phyloP scores from a whole-genome alignment of 2,113 vertebrate genomes.

The Podiceps cristatus region DNA sequence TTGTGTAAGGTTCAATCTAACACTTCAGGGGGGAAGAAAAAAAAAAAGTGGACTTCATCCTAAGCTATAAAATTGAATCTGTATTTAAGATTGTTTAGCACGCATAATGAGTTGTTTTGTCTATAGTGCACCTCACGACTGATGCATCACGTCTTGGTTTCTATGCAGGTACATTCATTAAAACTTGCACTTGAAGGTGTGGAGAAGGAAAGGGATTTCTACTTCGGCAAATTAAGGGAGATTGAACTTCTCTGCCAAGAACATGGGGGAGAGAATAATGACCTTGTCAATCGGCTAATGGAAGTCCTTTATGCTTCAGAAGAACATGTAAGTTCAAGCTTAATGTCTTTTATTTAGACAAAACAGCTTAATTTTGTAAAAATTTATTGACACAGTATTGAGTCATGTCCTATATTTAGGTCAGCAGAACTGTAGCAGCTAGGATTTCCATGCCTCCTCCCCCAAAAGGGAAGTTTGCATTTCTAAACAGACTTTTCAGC shows the following conservation, averaged over 20 bases:
- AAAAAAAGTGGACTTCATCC: not conserved
- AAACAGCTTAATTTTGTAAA: not conserved
- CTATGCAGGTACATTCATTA: conserved; percentile 90
- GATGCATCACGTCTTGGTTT: not conserved
- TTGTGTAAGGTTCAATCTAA: not conserved
- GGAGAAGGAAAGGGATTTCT: conserved; percentile 99
- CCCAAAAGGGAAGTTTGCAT: not conserved
- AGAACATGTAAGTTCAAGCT: conserved; percentile 86
- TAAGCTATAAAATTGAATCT: not conserved
- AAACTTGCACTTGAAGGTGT: conserved; percentile 95
- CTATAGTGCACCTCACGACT: not conserved
- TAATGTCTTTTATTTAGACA: not conserved
- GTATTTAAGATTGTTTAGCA: not conserved
- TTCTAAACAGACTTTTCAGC: not conserved
- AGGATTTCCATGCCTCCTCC: not conserved
- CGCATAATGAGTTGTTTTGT: not conserved
- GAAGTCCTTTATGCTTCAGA: conserved; percentile 95
- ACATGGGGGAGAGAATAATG: conserved; percentile 90
- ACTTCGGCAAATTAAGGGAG: conserved; percentile 97
- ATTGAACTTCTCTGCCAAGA: conserved; percentile 97
- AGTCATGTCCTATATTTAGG: not conserved
- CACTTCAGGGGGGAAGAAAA: not conserved
- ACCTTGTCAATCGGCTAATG: conserved; percentile 93
- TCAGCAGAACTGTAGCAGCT: not conserved
- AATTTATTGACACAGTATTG: not conserved